Conservation (phyloP, 2,888 invertebrate genomes). For the Paralinhomoeus sp. region DNA sequence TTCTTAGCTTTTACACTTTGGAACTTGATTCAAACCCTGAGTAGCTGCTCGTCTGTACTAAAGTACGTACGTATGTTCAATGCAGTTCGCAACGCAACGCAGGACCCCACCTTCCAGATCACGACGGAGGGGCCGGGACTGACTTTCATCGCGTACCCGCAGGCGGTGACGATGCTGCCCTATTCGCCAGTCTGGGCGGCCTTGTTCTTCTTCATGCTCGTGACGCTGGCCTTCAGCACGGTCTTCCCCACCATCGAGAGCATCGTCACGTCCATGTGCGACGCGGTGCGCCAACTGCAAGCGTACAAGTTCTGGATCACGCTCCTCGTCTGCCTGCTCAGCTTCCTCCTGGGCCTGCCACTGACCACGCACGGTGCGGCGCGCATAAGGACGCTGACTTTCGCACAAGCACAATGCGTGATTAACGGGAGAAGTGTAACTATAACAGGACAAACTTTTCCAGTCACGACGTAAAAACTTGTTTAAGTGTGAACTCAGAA, state of each 20-base stretch:
- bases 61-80: no score
- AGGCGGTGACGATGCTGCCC: conserved; percentile 6
- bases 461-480: no score
- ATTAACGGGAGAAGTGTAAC: no score
- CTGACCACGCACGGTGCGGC: conserved; percentile 4
- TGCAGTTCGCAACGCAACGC: no score
- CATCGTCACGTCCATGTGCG: conserved; percentile 6
- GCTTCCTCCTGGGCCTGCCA: conserved; percentile 5
- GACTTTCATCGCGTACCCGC: conserved; percentile 8
- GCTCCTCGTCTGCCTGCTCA: conserved; percentile 2
- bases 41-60: no score
- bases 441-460: no score
- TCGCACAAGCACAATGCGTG: no score
- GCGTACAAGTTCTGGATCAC: conserved; percentile 7
- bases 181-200: conserved; percentile 6
- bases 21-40: no score
- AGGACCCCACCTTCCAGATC: conserved; percentile 5
- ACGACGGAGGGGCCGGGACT: conserved; percentile 6
- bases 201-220: conserved; percentile 7
- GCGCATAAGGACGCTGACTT: no score
- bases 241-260: conserved; percentile 8
- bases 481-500: no score
- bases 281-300: conserved; percentile 1
- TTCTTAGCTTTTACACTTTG: no score
- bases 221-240: conserved; percentile 7